A percentile compares a stretch with the other conserved stretches of the same genome.
Conservation (phyloP, 2,888 invertebrate genomes). For the Rhimphoctona megacephalus region DNA sequence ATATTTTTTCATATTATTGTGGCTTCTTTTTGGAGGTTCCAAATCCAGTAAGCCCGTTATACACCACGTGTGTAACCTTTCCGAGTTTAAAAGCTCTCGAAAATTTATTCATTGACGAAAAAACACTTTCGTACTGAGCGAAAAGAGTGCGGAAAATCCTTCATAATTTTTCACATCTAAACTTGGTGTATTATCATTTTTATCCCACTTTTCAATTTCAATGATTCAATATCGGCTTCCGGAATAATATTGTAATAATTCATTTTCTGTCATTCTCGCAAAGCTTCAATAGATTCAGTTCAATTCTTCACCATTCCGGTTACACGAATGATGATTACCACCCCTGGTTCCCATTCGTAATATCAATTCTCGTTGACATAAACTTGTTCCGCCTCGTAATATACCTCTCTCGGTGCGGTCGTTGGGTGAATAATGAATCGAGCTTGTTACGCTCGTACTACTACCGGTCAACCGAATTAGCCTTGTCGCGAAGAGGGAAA, state of each 20-base stretch:
- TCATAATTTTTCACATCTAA: no score
- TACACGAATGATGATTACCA: background rate
- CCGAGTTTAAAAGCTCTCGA: background rate
- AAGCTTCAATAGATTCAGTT: conserved; percentile 9
- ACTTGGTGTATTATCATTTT: no score
- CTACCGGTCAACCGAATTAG: conserved; percentile 73
- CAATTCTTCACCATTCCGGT: background rate
- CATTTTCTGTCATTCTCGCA: no score
- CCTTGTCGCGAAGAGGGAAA: conserved; percentile 43
- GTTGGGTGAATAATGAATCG: conserved; percentile 74
- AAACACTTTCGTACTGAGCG: background rate
- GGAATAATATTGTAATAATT: background rate
- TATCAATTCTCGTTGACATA: conserved; percentile 22
- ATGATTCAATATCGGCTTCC: background rate
- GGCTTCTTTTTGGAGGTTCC: background rate
- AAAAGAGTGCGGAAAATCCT: background rate
- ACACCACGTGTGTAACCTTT: background rate
- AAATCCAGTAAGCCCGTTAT: background rate
- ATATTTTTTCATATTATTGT: background rate
- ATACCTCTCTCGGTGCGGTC: conserved; percentile 60
- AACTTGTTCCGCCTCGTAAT: conserved; percentile 61
- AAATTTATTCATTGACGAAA: background rate
- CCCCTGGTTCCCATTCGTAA: background rate
- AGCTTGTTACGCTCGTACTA: conserved; percentile 70
- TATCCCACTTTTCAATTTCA: background rate